These are phyloP conservation scores for Pantherophis guttatus DNA, from an alignment of 2,113 vertebrate genomes.

Conservation along the genomic window DNA sequence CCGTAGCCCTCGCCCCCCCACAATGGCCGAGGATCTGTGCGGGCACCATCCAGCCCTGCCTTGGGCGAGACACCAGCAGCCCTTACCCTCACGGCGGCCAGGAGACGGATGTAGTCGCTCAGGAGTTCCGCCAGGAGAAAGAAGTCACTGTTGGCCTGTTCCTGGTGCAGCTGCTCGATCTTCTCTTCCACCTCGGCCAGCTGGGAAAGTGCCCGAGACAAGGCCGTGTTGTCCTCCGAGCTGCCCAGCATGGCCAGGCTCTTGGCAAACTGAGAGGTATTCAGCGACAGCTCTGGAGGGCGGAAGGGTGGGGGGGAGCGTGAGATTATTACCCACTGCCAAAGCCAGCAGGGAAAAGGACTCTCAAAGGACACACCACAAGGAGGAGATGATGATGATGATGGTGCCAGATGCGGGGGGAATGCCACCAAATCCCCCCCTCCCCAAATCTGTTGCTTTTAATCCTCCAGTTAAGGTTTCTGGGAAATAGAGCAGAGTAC, in stretches of 20 bases:
- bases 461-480: background rate
- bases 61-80: accelerated
- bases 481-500: background rate
- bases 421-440: background rate
- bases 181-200: conserved; percentile 97
- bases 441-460: background rate
- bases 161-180: conserved; percentile 92
- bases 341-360: background rate
- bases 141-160: conserved; percentile 91
- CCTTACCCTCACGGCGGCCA: conserved; percentile 87
- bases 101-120: conserved; percentile 92
- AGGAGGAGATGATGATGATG: no score
- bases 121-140: conserved; percentile 89
- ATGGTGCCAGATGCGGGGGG: no score
- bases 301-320: background rate
- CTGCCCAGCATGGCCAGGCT: conserved; percentile 96
- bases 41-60: background rate
- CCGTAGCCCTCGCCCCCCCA: background rate
- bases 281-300: conserved; percentile 77
- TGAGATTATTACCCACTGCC: background rate
- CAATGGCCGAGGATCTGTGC: background rate
- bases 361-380: background rate
- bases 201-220: conserved; percentile 92
- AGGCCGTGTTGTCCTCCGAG: conserved; percentile 94
- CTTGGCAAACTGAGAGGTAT: conserved; percentile 93